A percentile compares a stretch with the other conserved stretches of the same genome.
Evolutionary conservation across 2,888 invertebrate genomes (phyloP).

Genomic region (Polydrusus tereticollis): DNA sequence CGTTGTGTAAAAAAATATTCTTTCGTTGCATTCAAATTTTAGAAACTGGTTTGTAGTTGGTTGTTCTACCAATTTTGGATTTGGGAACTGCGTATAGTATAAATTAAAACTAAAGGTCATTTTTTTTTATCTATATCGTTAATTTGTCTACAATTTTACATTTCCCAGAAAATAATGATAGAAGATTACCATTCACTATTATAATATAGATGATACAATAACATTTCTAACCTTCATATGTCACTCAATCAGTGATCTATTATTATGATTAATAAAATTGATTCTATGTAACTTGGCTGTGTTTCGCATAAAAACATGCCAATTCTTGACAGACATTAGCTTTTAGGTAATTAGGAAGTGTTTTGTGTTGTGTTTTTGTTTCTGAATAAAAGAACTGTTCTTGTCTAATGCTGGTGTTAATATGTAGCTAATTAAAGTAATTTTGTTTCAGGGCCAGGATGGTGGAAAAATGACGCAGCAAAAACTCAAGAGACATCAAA

Average conservation of each 20-base stretch:
- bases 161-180: slow-evolving; percentile 1
- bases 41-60: not conserved
- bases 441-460: slow-evolving; percentile 54
- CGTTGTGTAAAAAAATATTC: not conserved
- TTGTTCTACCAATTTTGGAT: not conserved
- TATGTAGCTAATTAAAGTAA: slow-evolving; percentile 2
- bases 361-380: slow-evolving; percentile 5
- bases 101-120: not conserved
- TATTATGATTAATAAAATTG: slow-evolving; percentile 18
- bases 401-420: not conserved
- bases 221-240: slow-evolving; percentile 2
- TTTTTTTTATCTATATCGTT: not conserved
- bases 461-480: slow-evolving; percentile 51
- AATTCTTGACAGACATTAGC: slow-evolving; percentile 7
- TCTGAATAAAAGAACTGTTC: not conserved
- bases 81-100: not conserved
- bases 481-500: slow-evolving; percentile 42
- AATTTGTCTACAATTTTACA: not conserved
- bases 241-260: slow-evolving; percentile 18
- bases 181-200: not conserved
- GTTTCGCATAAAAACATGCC: slow-evolving; percentile 3
- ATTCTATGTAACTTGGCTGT: not conserved
- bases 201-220: slow-evolving; percentile 8
- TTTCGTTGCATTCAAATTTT: not conserved
- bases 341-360: slow-evolving; percentile 11